Conservation (phyloP, 2,113 vertebrate genomes). For the Toxostoma redivivum region DNA sequence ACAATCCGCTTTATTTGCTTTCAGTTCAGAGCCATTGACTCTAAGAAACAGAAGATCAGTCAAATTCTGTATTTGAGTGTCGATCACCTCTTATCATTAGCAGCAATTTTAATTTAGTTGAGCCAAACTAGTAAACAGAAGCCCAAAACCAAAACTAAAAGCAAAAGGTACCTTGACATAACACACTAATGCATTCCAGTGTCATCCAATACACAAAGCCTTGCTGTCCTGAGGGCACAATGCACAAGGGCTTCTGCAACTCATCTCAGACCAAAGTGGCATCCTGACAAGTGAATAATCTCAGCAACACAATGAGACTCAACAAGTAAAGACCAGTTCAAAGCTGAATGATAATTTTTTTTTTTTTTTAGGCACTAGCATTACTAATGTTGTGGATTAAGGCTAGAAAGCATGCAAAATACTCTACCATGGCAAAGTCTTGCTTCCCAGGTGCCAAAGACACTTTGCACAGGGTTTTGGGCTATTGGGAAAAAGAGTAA, state of each 20-base stretch:
- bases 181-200: slow-evolving; percentile 51
- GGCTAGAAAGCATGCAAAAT: slow-evolving; percentile 18
- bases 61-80: neutral
- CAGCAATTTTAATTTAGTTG: slow-evolving; percentile 5
- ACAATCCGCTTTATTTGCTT: neutral
- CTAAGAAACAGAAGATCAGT: neutral
- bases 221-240: slow-evolving; percentile 49
- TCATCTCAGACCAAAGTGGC: slow-evolving; percentile 26
- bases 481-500: neutral
- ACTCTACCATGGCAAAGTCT: neutral
- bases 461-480: neutral
- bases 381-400: slow-evolving; percentile 22
- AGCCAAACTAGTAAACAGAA: slow-evolving; percentile 48
- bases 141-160: slow-evolving; percentile 1
- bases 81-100: neutral
- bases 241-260: slow-evolving; percentile 23
- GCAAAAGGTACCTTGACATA: slow-evolving; percentile 7
- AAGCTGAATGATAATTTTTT: neutral
- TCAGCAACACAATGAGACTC: slow-evolving; percentile 44
- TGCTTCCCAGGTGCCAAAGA: neutral
- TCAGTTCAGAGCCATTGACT: neutral
- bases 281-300: slow-evolving; percentile 56
- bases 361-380: slow-evolving; percentile 33
- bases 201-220: slow-evolving; percentile 25
- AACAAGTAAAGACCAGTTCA: slow-evolving; percentile 69